A percentile compares a stretch with the other conserved stretches of the same genome.
Conservation (phyloP, 2,113 vertebrate species). For the Micronycteris hirsuta region DNA sequence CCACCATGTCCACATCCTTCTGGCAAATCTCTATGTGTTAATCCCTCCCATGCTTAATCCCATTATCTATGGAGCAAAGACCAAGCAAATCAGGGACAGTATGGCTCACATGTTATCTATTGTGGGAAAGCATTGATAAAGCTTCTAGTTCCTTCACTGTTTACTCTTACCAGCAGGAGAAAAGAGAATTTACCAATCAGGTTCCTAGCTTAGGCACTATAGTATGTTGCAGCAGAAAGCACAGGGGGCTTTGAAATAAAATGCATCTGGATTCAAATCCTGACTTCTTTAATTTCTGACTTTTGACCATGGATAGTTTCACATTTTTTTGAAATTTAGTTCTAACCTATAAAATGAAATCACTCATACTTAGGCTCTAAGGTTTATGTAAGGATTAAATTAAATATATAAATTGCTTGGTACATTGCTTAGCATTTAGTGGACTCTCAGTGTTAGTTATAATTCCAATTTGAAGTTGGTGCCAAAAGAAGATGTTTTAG, state of each 20-base stretch:
- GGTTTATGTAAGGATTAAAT: neutral
- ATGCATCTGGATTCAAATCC: neutral
- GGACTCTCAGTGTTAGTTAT: neutral
- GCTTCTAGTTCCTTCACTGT: neutral
- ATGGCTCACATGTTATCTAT: neutral
- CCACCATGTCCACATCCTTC: neutral
- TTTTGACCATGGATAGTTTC: neutral
- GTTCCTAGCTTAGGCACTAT: neutral
- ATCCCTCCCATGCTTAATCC: conserved; percentile 45
- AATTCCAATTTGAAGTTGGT: neutral
- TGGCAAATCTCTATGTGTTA: conserved; percentile 40
- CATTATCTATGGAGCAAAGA: conserved; percentile 52
- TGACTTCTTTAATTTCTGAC: neutral
- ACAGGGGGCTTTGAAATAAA: neutral
- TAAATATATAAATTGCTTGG: neutral
- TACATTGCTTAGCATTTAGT: neutral
- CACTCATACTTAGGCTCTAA: neutral
- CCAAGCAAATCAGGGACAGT: conserved; percentile 29
- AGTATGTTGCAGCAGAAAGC: neutral
- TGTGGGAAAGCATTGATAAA: neutral
- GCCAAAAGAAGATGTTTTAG: neutral
- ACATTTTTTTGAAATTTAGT: conserved; percentile 3
- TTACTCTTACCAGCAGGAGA: neutral
- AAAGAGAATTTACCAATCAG: neutral
- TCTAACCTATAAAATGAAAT: neutral